These are phyloP conservation scores for Brachirus orientalis DNA, from an alignment of 2,113 vertebrate genomes.

Conservation along the genomic window DNA sequence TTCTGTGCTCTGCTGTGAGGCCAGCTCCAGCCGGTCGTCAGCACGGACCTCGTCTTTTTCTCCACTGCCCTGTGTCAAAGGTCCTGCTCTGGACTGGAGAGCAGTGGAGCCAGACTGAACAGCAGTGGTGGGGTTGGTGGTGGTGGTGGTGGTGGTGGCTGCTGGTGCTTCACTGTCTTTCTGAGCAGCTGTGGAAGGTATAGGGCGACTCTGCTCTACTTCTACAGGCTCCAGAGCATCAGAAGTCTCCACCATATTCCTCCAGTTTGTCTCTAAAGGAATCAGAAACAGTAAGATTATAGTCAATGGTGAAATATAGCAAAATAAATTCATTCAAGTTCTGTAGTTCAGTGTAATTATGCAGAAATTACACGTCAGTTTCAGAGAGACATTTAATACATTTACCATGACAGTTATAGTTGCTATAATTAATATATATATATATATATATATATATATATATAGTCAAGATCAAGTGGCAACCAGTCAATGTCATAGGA, in stretches of 20 bases:
- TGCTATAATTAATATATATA: not conserved
- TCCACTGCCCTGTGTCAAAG: conserved; percentile 17
- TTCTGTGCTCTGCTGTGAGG: conserved; percentile 97
- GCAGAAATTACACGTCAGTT: not conserved
- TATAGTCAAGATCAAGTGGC: no score
- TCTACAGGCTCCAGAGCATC: conserved; percentile 90
- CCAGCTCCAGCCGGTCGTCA: conserved; percentile 94
- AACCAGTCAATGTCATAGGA: no score
- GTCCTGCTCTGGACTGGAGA: conserved; percentile 61
- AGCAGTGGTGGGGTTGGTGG: conserved; percentile 2
- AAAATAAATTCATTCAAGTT: not conserved
- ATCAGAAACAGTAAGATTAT: conserved; percentile 16
- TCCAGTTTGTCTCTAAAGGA: conserved; percentile 94
- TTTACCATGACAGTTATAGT: not conserved
- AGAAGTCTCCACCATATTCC: conserved; percentile 95
- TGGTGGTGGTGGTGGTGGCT: not conserved
- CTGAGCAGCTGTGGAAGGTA: conserved; percentile 53
- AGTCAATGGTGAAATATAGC: not conserved
- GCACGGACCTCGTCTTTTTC: conserved; percentile 89
- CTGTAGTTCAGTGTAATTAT: no score
- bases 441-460: no score
- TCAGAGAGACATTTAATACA: not conserved
- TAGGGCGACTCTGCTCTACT: conserved; percentile 78
- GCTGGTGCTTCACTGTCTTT: conserved; percentile 37
- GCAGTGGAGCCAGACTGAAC: conserved; percentile 54